Percentiles rank a stretch among this genome's conserved stretches.
Conservation (phyloP, 2,888 invertebrate genomes). For the Graphium colonna region DNA sequence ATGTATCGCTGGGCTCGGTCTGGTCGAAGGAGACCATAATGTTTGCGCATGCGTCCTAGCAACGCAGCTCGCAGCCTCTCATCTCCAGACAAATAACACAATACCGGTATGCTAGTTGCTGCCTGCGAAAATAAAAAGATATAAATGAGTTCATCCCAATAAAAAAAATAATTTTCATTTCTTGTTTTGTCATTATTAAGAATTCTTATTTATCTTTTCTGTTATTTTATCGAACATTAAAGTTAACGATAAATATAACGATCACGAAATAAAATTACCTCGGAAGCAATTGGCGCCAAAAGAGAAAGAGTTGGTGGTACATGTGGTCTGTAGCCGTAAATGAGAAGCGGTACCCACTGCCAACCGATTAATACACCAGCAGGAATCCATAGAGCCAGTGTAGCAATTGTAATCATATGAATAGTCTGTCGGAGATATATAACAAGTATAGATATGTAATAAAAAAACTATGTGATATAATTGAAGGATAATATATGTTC, state of each 20-base stretch:
- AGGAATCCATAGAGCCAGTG: slow-evolving; percentile 73
- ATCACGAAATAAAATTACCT: slow-evolving; percentile 61
- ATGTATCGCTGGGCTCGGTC: slow-evolving; percentile 56
- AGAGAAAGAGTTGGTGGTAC: slow-evolving; percentile 69
- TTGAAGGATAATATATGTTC: neutral
- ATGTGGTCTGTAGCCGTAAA: slow-evolving; percentile 62
- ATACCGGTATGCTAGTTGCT: slow-evolving; percentile 70
- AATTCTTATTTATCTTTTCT: too few relatives aligned
- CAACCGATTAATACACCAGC: slow-evolving; percentile 67
- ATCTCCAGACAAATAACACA: slow-evolving; percentile 68
- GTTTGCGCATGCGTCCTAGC: slow-evolving; percentile 69
- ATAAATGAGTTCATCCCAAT: too few relatives aligned
- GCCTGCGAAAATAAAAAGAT: slow-evolving; percentile 49
- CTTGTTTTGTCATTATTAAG: too few relatives aligned
- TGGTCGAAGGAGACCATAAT: slow-evolving; percentile 68
- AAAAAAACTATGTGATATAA: neutral
- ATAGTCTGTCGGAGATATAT: slow-evolving; percentile 49
- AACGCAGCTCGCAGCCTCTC: slow-evolving; percentile 71
- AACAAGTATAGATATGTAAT: neutral
- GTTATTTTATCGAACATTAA: too few relatives aligned
- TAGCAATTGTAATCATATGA: slow-evolving; percentile 56
- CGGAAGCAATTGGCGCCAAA: slow-evolving; percentile 72
- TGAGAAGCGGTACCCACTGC: slow-evolving; percentile 66
- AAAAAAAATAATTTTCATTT: too few relatives aligned
- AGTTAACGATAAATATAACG: too few relatives aligned